Evolutionary conservation across 2,888 invertebrate species (phyloP), one percentile per base, ranked within the genome.

Genomic region (Thecocarcelia acutangulata): DNA sequence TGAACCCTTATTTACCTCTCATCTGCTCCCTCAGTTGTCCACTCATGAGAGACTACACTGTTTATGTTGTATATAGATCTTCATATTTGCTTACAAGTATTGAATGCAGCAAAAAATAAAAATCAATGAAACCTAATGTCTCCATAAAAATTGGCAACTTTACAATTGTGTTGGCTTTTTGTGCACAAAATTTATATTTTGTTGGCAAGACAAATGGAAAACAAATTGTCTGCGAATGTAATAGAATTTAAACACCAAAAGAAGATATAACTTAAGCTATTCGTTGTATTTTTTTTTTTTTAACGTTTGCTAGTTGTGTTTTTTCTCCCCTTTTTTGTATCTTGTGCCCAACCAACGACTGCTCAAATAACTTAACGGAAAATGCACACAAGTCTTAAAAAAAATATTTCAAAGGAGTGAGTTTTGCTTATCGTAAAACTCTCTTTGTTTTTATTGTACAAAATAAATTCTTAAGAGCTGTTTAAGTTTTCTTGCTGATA

Each of bases 61-160:
- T 24, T 24, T 24, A 24, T 24, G 24, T 24, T 33, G 33, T 33
- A 33, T 1, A 9, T 5, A 33, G 6, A 33, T 33, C 33, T 33
- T 15, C 46, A 69, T 66, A 50, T 66, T 68, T 48, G 52, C 42
- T 44, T 37, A 19, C 33, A 69, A 61, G 42, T 54, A 69, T 54
- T 61, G 50, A 17, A 21, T 50, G 21, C 17, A 50, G 42, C 37
- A 58, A 12, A 66, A 72, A 28, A 66, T 59, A 72, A 72, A 78
- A 78, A 72, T 78, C 78, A 78, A 78, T 78, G 66, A 79, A 79
- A 79, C 42, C 63, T 46, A 61, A 68, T 69, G 79, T 79, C 74
- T 79, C 68, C 54, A 79, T 61, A 63, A 56, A 63, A 74, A 54
- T 79, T 79, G 79, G 79, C 79, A 79, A 74, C 61, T 56, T 42